phyloP scores from a whole-genome alignment of 2,888 invertebrate species.

The Eupithecia dodoneata region DNA sequence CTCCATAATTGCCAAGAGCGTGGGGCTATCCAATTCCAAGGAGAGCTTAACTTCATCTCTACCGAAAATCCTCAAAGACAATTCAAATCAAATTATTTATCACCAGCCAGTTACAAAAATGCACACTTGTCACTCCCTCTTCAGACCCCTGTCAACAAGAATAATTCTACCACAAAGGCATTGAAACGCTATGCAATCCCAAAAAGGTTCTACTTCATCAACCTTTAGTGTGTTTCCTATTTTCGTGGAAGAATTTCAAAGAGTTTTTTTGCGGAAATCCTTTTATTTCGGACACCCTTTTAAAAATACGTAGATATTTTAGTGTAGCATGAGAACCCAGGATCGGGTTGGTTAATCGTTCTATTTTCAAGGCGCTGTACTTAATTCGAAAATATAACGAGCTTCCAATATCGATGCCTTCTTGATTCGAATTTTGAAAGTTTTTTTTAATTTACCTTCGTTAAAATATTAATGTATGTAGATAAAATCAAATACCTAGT shows the following conservation, averaged over 20 bases:
- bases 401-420: not conserved
- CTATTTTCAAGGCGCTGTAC: not conserved
- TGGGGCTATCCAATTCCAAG: too few relatives aligned
- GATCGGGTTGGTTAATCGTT: not conserved
- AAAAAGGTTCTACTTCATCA: slow-evolving; percentile 25
- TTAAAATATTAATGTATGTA: not conserved
- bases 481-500: not conserved
- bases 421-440: not conserved
- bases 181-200: slow-evolving; percentile 29
- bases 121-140: slow-evolving; percentile 39
- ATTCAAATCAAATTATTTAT: slow-evolving; percentile 4
- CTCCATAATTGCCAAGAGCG: too few relatives aligned
- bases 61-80: not conserved
- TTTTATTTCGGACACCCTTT: not conserved
- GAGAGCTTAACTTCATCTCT: not conserved
- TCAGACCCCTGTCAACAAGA: slow-evolving; percentile 45
- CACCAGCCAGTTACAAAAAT: slow-evolving; percentile 18
- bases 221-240: slow-evolving; percentile 25
- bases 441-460: not conserved
- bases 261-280: not conserved
- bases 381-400: not conserved
- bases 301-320: not conserved
- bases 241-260: slow-evolving; percentile 17
- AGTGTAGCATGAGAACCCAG: not conserved
- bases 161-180: slow-evolving; percentile 37